These are phyloP conservation scores for Tympanuchus pallidicinctus DNA, from an alignment of 2,113 vertebrate genomes.

Conservation along the genomic window DNA sequence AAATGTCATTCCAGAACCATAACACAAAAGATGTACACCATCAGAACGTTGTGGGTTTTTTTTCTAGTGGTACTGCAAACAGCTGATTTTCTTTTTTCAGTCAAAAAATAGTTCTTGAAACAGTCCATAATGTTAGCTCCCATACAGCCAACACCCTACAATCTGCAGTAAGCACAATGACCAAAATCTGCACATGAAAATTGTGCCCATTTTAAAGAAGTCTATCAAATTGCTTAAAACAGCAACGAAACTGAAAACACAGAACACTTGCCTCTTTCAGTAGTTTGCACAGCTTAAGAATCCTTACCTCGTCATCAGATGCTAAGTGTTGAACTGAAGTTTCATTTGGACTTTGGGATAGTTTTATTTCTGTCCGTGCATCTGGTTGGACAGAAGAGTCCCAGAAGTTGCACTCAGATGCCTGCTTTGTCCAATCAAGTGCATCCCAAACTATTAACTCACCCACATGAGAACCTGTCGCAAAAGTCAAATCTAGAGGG, in stretches of 20 bases:
- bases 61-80: not conserved
- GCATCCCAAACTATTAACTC: constrained; percentile 94
- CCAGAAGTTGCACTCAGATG: constrained; percentile 87
- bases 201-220: not conserved
- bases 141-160: not conserved
- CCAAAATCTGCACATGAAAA: not conserved
- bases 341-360: constrained; percentile 87
- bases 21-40: not conserved
- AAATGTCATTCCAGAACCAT: not conserved
- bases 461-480: constrained; percentile 90
- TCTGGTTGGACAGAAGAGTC: constrained; percentile 79
- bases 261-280: not conserved
- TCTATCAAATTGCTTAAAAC: not conserved
- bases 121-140: not conserved
- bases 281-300: not conserved
- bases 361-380: constrained; percentile 84
- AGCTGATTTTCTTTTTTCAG: not conserved
- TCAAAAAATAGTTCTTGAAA: not conserved
- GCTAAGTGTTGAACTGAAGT: constrained; percentile 89
- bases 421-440: constrained; percentile 85
- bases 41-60: not conserved
- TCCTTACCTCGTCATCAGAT: constrained; percentile 87
- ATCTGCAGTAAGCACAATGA: not conserved
- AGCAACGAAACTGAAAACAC: not conserved
- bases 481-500: constrained; percentile 82